Percentiles rank a stretch among this genome's conserved stretches.
These are phyloP conservation scores for Caradrina kadenii DNA, from an alignment of 2,888 invertebrate species.

Conservation along the genomic window DNA sequence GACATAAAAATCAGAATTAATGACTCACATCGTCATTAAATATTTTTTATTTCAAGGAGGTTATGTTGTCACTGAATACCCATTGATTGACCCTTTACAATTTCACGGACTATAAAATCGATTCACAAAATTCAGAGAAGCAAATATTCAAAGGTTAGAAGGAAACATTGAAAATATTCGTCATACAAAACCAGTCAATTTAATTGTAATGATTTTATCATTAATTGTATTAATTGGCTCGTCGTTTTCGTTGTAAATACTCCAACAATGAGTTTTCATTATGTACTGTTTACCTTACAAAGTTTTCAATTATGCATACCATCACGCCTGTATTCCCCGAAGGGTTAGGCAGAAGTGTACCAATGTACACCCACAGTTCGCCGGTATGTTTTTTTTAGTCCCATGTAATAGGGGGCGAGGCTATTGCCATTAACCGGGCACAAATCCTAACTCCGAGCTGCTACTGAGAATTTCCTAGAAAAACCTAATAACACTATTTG, in stretches of 20 bases:
- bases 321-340: too few relatives aligned
- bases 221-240: constrained; percentile 37
- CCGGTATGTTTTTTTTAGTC: too few relatives aligned
- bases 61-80: constrained; percentile 21
- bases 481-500: too few relatives aligned
- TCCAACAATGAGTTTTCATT: constrained; percentile 22
- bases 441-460: too few relatives aligned
- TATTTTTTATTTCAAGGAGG: constrained; percentile 30
- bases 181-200: constrained; percentile 34
- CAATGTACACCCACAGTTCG: too few relatives aligned
- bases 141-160: constrained; percentile 17
- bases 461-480: too few relatives aligned
- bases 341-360: too few relatives aligned
- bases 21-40: constrained; percentile 32
- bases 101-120: constrained; percentile 49
- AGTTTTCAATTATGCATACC: too few relatives aligned
- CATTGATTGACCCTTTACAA: constrained; percentile 30
- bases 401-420: too few relatives aligned
- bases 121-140: constrained; percentile 51
- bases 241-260: constrained; percentile 28
- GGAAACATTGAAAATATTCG: constrained; percentile 39
- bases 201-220: constrained; percentile 43
- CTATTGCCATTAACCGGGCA: too few relatives aligned
- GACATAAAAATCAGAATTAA: constrained; percentile 14
- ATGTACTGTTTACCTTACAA: constrained; percentile 9